Conservation (phyloP, 2,888 invertebrate species). For the Sesia apiformis region DNA sequence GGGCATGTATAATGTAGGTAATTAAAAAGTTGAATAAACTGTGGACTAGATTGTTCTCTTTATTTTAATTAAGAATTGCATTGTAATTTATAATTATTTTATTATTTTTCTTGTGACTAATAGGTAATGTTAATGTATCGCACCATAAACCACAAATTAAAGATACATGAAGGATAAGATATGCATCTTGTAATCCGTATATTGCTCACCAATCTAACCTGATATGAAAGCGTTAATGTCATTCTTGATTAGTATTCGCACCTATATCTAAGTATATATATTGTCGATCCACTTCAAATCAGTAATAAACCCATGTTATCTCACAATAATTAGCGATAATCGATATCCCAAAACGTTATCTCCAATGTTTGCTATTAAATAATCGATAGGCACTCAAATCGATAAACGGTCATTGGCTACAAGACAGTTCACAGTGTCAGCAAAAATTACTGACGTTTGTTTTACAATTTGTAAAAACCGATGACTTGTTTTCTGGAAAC, state of each 20-base stretch:
- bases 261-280: conserved; percentile 10
- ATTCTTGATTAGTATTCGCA: neutral
- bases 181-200: conserved; percentile 40
- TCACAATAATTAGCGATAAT: conserved; percentile 64
- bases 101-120: too few species aligned
- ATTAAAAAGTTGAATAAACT: too few species aligned
- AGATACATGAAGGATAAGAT: too few species aligned
- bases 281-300: conserved; percentile 48
- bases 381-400: conserved; percentile 56
- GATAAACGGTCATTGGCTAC: conserved; percentile 61
- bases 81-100: too few species aligned
- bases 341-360: conserved; percentile 65
- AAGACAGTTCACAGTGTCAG: neutral
- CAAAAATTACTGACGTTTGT: neutral
- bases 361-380: conserved; percentile 68
- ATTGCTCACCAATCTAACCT: conserved; percentile 39
- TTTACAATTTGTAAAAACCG: too few species aligned
- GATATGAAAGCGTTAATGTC: conserved; percentile 22
- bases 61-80: too few species aligned
- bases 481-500: too few species aligned
- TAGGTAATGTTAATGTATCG: too few species aligned
- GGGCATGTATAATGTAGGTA: too few species aligned
- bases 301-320: conserved; percentile 61
- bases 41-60: too few species aligned
- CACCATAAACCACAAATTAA: too few species aligned